phyloP scores from a whole-genome alignment of 2,113 vertebrate species.

The Nothoprocta pentlandii region DNA sequence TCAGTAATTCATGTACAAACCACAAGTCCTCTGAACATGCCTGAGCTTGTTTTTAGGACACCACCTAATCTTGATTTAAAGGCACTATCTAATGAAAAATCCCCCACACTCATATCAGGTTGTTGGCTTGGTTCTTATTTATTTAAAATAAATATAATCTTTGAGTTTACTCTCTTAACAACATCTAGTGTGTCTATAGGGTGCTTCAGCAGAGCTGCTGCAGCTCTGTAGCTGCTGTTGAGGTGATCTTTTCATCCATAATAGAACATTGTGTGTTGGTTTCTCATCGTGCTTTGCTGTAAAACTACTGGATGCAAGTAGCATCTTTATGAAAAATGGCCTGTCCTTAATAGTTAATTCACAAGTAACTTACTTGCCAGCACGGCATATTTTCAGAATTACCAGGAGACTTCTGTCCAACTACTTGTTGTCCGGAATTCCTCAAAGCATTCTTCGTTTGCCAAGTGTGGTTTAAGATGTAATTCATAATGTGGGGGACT shows the following conservation, averaged over 20 bases:
- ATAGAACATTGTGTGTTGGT: background rate
- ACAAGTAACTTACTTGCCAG: conserved; percentile 22
- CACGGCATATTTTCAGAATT: conserved; percentile 35
- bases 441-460: conserved; percentile 6
- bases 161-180: background rate
- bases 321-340: background rate
- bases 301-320: background rate
- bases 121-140: background rate
- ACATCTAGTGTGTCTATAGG: background rate
- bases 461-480: conserved; percentile 27
- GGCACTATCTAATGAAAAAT: background rate
- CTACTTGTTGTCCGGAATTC: background rate
- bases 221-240: background rate
- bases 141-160: background rate
- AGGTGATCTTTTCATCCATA: background rate
- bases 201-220: background rate
- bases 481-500: conserved; percentile 5
- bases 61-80: conserved; percentile 2
- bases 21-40: background rate
- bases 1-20: background rate
- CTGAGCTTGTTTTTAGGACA: background rate
- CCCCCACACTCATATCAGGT: accelerated
- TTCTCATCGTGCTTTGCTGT: background rate
- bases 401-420: conserved; percentile 13
- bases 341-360: conserved; percentile 19